Evolutionary conservation across 2,113 vertebrate species (phyloP), one percentile per base, ranked within the genome.

Genomic region (Chloebia gouldiae): DNA sequence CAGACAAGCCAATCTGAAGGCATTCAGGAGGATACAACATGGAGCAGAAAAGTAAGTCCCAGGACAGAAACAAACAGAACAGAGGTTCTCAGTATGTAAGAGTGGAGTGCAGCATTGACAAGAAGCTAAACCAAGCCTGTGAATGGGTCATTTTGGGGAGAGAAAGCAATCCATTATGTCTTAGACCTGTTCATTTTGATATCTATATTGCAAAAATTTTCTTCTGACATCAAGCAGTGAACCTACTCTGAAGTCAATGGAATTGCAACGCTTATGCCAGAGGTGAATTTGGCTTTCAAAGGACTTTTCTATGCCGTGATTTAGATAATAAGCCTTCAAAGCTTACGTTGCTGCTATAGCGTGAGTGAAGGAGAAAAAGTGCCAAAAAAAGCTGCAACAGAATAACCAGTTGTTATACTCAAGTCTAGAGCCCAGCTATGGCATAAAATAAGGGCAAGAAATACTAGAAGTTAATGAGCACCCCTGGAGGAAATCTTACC

Each of bases 141-240:
- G 53, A 86, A 86, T 33, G 11, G 72, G 49, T 71, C 22, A 39
- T 73, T 91, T 24, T 65, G 0, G 31, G 61, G 47, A 90, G 44
- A 90, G 53, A 92, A 92, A 75, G 57, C 25, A 86, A 40, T 88
- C 44, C n/a, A 51, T 86, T 94, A 64, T 68, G 49, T 51, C 49
- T 86, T 82, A 71, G 44, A 60, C 50, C 10, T 69, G 65, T 60
- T 90, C 71, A 63, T 81, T 95, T 94, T 88, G 40, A 51, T 90
- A 94, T n/a, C 79, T 95, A 93, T 49, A 56, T 70, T 71, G 60
- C 80, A 95, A 92, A 96, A 93, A 64, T 78, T 72, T 84, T 81
- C 64, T 47, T 8, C 40, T 95, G 90, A 90, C 8, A 1, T 96
- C 72, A 93, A 94, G 77, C 45, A 86, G 39, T 64, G 81, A 95